Conservation (phyloP, 1,140 invertebrate genomes). For the Bradynema listronoti region DNA sequence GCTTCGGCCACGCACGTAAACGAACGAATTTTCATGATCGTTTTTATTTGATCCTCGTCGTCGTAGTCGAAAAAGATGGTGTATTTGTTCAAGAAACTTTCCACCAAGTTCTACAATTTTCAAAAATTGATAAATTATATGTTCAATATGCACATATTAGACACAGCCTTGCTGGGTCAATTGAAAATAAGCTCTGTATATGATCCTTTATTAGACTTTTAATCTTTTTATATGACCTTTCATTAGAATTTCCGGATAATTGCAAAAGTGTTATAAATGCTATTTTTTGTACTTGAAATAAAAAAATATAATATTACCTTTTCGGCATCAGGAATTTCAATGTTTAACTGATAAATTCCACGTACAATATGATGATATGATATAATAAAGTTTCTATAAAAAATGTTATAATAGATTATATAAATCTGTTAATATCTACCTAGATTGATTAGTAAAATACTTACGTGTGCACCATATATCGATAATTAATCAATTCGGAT, state of each 20-base stretch:
- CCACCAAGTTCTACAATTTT: slow-evolving; percentile 17
- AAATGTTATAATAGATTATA: slow-evolving; percentile 27
- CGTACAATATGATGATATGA: slow-evolving; percentile 32
- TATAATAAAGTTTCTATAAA: slow-evolving; percentile 33
- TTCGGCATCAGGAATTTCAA: slow-evolving; percentile 25
- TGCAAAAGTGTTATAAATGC: not conserved
- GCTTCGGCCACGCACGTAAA: slow-evolving; percentile 8
- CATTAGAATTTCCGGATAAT: not conserved
- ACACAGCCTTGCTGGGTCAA: not conserved
- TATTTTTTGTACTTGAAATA: not conserved
- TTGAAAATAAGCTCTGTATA: not conserved
- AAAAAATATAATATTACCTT: slow-evolving; percentile 7
- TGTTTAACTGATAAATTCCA: slow-evolving; percentile 22
- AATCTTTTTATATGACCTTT: not conserved
- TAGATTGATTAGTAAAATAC: not conserved
- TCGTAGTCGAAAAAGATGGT: slow-evolving; percentile 28
- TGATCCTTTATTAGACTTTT: not conserved
- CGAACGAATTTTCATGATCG: slow-evolving; percentile 12
- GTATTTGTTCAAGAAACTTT: slow-evolving; percentile 20
- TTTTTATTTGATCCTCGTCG: slow-evolving; percentile 27
- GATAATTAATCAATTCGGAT: slow-evolving; percentile 39
- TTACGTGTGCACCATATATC: too few relatives aligned
- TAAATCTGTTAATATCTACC: not conserved
- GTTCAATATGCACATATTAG: not conserved
- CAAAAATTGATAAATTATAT: not conserved